Evolutionary conservation across 2,888 invertebrate genomes (phyloP).

Genomic region (Cephus rjabovi): DNA sequence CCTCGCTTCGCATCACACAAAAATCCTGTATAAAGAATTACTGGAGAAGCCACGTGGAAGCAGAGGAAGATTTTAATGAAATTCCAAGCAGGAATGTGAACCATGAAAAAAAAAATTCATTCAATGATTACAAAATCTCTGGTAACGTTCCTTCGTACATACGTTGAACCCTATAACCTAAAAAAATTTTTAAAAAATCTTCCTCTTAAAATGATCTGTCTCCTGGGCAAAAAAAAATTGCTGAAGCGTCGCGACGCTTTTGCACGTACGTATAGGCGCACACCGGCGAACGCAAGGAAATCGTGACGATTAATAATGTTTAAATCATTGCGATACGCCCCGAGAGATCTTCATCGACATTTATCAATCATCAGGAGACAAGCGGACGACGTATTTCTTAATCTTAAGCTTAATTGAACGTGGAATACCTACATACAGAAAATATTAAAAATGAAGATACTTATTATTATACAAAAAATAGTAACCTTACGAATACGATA

Average conservation of each 20-base stretch:
- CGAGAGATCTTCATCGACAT: background rate
- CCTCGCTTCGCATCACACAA: background rate
- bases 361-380: background rate
- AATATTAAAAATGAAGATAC: slow-evolving; percentile 41
- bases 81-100: background rate
- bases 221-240: background rate
- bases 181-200: background rate
- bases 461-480: slow-evolving; percentile 20
- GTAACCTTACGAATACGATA: slow-evolving; percentile 6
- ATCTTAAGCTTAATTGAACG: slow-evolving; percentile 23
- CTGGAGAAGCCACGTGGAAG: background rate
- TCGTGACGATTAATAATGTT: background rate
- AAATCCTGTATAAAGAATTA: background rate
- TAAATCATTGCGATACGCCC: background rate
- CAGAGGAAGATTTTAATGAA: background rate
- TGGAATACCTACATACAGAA: slow-evolving; percentile 48
- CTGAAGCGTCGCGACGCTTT: too few relatives aligned
- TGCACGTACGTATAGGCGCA: too few relatives aligned
- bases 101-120: background rate
- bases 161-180: background rate
- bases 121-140: background rate
- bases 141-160: background rate
- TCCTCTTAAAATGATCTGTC: background rate
- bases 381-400: slow-evolving; percentile 12
- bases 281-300: background rate